These are phyloP conservation scores for Lynx canadensis DNA, from an alignment of 2,113 vertebrate species.

Conservation along the genomic window DNA sequence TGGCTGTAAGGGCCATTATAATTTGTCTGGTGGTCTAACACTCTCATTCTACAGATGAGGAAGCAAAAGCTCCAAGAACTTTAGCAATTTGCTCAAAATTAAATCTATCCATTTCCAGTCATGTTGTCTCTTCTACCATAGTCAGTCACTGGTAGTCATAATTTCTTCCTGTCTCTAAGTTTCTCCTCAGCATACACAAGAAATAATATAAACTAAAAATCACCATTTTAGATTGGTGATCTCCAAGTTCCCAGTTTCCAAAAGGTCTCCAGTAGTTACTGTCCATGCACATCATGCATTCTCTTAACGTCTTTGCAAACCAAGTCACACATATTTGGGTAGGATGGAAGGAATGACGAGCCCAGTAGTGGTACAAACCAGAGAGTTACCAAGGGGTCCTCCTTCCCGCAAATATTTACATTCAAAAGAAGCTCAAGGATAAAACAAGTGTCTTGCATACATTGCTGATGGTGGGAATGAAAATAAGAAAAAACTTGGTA, in stretches of 20 bases:
- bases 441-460: neutral
- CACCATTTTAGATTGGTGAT: neutral
- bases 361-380: neutral
- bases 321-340: neutral
- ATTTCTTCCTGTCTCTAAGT: neutral
- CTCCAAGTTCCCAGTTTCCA: neutral
- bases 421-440: neutral
- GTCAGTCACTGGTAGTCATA: neutral
- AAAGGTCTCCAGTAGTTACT: neutral
- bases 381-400: neutral
- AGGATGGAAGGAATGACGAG: neutral
- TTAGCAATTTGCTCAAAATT: neutral
- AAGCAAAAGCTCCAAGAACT: constrained; percentile 43
- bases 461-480: neutral
- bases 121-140: neutral
- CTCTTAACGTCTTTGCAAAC: neutral
- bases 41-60: neutral
- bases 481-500: neutral
- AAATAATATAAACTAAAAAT: constrained; percentile 7
- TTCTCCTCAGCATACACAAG: neutral
- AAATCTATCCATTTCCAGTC: constrained; percentile 17
- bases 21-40: neutral
- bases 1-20: neutral
- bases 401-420: neutral
- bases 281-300: neutral